Evolutionary conservation across 2,888 invertebrate species (phyloP), one percentile per base, ranked within the genome.

Genomic region (Micropterix aruncella): DNA sequence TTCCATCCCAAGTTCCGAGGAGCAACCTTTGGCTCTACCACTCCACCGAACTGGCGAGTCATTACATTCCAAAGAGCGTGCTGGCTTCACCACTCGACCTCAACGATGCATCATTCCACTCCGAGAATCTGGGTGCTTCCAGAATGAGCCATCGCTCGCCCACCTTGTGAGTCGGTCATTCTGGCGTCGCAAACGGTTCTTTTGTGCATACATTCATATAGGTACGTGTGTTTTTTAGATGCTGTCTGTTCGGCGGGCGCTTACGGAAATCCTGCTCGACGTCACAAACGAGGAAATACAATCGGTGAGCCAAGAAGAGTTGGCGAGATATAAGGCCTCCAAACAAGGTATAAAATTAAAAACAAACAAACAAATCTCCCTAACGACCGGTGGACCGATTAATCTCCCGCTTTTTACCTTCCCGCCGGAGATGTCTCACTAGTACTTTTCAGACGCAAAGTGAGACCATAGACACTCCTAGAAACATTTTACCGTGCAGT

Each of bases 181-280:
- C n/a, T n/a, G 43, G 18, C 16, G 37, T 44, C 16, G 14, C 9
- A 16, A 40, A 39, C 14, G 16, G 43, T 39, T 45, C 18, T 47
- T 38, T 19, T 39, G 15, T 39, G 12, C 38, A 19, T 41, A 42
- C 18, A 16, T 39, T 15, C 18, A 45, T 40, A 38, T 40, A 48
- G 16, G 40, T 46, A 15, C 48, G 44, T 43, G 43, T 46, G 40
- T 39, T 45, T 49, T 52, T 46, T 64, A 89, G 89, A 92, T 94
- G 89, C 65, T 87, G 60, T 80, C 81, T 58, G 89, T 95, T 43
- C 80, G 94, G 48, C 77, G 83, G 49, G 83, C 86, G 53, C 75
- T 96, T 66, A 96, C 96, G 19, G 93, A 94, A 70, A 84, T 96
- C 57, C 77, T 97, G 48, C 75, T 96, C 55, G 91, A 92, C 63